A percentile compares a stretch with the other conserved stretches of the same genome.
phyloP scores from a whole-genome alignment of 2,888 invertebrate species.

The Sicus ferrugineus region DNA sequence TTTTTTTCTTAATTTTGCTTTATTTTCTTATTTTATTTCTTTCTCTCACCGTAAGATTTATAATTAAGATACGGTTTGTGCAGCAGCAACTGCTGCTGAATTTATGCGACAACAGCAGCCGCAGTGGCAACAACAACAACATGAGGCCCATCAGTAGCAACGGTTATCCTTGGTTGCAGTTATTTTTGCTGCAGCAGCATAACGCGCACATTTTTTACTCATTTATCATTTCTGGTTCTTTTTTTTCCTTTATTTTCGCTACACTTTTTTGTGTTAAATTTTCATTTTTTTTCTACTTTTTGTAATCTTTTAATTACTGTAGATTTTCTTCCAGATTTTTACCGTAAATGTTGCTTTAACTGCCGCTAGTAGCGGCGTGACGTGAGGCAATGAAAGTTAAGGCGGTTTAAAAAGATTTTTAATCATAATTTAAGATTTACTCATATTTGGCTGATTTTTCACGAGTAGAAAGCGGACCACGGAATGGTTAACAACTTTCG shows the following conservation, averaged over 20 bases:
- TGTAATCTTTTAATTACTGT: conserved; percentile 25
- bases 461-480: too few species aligned
- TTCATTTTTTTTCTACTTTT: not conserved
- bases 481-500: too few species aligned
- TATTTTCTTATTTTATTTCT: not conserved
- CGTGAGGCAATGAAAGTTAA: not conserved
- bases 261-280: not conserved
- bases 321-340: conserved; percentile 9
- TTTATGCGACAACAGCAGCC: conserved; percentile 25
- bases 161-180: not conserved
- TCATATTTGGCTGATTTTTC: too few species aligned
- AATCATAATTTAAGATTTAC: not conserved
- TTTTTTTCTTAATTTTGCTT: not conserved
- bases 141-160: not conserved
- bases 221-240: conserved; percentile 26
- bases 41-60: conserved; percentile 24
- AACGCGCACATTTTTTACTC: conserved; percentile 9
- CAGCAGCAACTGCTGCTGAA: conserved; percentile 29
- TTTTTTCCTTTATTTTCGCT: not conserved
- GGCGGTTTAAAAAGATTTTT: not conserved
- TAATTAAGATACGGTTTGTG: conserved; percentile 32
- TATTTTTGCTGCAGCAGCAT: not conserved
- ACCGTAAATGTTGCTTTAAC: not conserved
- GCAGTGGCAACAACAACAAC: conserved; percentile 5
- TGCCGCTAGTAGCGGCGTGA: not conserved